phyloP scores from a whole-genome alignment of 1,140 invertebrate genomes.

The Elymnias hypermnestra region DNA sequence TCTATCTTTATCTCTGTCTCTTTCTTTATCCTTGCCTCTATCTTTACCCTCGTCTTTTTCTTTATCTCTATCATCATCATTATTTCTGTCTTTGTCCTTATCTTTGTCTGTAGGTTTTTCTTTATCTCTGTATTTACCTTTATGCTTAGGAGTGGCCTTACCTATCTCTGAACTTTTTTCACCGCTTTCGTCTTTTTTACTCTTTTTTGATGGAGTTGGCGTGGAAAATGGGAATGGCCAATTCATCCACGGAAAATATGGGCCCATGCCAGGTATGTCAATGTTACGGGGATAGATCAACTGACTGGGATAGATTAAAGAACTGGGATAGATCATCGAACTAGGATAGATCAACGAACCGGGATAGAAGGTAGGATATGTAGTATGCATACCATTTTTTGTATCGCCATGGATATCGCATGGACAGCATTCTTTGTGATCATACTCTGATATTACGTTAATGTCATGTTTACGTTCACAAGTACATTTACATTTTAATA shows the following conservation, averaged over 20 bases:
- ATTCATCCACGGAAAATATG: neutral
- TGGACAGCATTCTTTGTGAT: neutral
- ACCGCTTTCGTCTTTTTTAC: neutral
- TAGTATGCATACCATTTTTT: neutral
- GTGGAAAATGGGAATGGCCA: too few species aligned
- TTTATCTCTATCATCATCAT: neutral
- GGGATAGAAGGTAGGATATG: neutral
- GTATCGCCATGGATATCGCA: neutral
- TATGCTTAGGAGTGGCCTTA: too few species aligned
- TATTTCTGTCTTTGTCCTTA: neutral
- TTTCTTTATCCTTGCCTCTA: neutral
- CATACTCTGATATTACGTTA: neutral
- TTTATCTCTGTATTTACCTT: neutral
- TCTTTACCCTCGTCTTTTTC: too few species aligned
- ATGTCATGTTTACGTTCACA: neutral
- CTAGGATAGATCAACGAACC: too few species aligned
- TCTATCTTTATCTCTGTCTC: too few species aligned
- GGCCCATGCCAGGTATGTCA: neutral
- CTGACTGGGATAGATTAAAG: too few species aligned
- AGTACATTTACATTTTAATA: slow-evolving; percentile 14
- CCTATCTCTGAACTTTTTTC: neutral
- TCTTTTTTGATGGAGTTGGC: too few species aligned
- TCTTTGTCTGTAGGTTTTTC: neutral
- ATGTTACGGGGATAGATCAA: neutral
- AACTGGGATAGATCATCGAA: too few species aligned